Evolutionary conservation across 2,797 vertebrate genomes (phyloP), one percentile per base, ranked within the genome.

Genomic region (Lagodon rhomboides): DNA sequence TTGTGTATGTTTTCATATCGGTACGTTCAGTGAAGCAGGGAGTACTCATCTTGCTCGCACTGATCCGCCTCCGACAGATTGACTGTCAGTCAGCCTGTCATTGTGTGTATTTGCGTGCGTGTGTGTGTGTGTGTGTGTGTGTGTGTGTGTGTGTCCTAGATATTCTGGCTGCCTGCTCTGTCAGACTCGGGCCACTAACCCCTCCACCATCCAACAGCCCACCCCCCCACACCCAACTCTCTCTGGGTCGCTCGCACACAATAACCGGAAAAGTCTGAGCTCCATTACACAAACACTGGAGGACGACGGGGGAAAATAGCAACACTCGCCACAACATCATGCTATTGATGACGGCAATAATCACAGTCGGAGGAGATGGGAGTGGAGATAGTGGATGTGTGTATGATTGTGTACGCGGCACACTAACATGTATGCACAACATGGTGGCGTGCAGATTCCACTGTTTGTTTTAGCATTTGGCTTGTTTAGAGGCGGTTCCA

Each of bases 241-340:
- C 64, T 66, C 84, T 64, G 22, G 9, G 70, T 72, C 34, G 41
- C 82, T 89, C 88, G 74, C 83, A 3, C 91, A 96, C 94, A 96
- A 95, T 95, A 91, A 91, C 94, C 94, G 95, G 95, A 96, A 95
- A 95, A 92, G 91, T 89, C 93, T 70, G 81, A 93, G 87, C 92
- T 90, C 83, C 81, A 75, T 91, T 91, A 94, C 91, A 93, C 87
- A 92, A 92, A 94, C 91, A 87, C 65, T 78, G 85, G 73, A 79
- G 87, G 87, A 85, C 63, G 76, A 80, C 60, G 51, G 76, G 65
- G 69, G 83, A 92, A 93, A 93, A 92, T 88, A 83, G 93, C 91
- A 92, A 88, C 91, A 83, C 90, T 93, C 82, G 91, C 89, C 76
- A 90, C 85, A 86, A 86, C 85, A 87, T 74, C 16, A 12, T 77